phyloP scores from a whole-genome alignment of 1,140 invertebrate genomes.

The Trissolcus basalis region DNA sequence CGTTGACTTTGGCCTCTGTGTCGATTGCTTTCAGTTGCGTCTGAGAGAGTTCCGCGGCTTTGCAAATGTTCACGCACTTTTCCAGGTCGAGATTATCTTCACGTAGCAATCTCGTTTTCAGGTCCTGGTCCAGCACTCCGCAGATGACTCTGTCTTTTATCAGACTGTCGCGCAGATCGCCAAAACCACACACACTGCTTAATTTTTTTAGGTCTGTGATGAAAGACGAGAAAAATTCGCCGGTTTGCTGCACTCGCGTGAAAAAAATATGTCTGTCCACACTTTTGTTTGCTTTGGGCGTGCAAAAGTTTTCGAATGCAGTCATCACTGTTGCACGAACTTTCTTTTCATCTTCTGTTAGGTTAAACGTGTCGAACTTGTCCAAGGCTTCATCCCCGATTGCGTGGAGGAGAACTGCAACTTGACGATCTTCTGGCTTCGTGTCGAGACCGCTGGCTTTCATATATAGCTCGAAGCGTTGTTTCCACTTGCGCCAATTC shows the following conservation, averaged over 20 bases:
- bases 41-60: slow-evolving; percentile 27
- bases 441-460: slow-evolving; percentile 56
- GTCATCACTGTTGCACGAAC: slow-evolving; percentile 35
- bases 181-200: slow-evolving; percentile 43
- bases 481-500: slow-evolving; percentile 61
- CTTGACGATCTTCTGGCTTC: slow-evolving; percentile 57
- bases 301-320: slow-evolving; percentile 60
- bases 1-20: slow-evolving; percentile 8
- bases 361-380: slow-evolving; percentile 44
- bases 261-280: slow-evolving; percentile 57
- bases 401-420: slow-evolving; percentile 61
- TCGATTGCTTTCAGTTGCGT: slow-evolving; percentile 40
- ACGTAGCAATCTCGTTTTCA: slow-evolving; percentile 43
- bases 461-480: slow-evolving; percentile 59
- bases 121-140: slow-evolving; percentile 33
- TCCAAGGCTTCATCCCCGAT: slow-evolving; percentile 66
- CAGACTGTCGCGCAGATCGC: slow-evolving; percentile 28
- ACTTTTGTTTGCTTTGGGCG: slow-evolving; percentile 61
- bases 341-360: slow-evolving; percentile 57
- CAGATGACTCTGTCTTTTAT: slow-evolving; percentile 51
- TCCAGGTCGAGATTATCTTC: slow-evolving; percentile 38
- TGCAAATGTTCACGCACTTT: slow-evolving; percentile 45
- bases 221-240: slow-evolving; percentile 40
- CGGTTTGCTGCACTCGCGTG: slow-evolving; percentile 24
- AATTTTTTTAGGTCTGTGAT: slow-evolving; percentile 51